Percentiles rank a stretch among this genome's conserved stretches.
Conservation (phyloP, 2,888 invertebrate species). For the Tetanocera ferruginea region DNA sequence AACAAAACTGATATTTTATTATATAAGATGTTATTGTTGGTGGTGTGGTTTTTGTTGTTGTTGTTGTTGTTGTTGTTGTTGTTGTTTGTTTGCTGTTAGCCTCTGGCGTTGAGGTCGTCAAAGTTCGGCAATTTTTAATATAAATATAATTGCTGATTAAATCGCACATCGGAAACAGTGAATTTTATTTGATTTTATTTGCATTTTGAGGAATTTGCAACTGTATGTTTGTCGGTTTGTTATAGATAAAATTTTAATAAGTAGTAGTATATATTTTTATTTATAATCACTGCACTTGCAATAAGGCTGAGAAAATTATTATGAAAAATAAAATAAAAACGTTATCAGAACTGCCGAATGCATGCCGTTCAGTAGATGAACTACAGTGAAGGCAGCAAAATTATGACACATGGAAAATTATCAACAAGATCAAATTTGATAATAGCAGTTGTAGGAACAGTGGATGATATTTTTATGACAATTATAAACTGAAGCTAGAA, state of each 20-base stretch:
- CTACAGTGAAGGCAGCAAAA: not conserved
- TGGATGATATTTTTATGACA: no score
- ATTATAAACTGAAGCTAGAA: no score
- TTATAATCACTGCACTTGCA: no score
- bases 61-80: not conserved
- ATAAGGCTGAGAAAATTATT: constrained; percentile 17
- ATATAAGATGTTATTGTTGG: not conserved
- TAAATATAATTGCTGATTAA: constrained; percentile 42
- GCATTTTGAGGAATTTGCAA: not conserved
- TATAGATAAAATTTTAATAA: no score
- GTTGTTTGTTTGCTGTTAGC: not conserved
- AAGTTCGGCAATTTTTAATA: constrained; percentile 40
- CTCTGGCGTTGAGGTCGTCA: constrained; percentile 29
- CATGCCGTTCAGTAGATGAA: not conserved
- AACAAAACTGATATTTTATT: not conserved
- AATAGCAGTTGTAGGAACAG: no score
- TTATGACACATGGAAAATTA: not conserved
- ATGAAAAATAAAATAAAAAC: not conserved
- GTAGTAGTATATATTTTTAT: no score
- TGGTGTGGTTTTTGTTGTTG: no score
- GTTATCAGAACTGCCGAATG: not conserved
- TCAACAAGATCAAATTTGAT: no score
- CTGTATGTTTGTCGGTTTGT: not conserved
- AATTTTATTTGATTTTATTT: constrained; percentile 22
- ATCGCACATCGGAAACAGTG: not conserved